Evolutionary conservation across 2,797 vertebrate genomes (phyloP).

Genomic region (Pygocentrus nattereri): DNA sequence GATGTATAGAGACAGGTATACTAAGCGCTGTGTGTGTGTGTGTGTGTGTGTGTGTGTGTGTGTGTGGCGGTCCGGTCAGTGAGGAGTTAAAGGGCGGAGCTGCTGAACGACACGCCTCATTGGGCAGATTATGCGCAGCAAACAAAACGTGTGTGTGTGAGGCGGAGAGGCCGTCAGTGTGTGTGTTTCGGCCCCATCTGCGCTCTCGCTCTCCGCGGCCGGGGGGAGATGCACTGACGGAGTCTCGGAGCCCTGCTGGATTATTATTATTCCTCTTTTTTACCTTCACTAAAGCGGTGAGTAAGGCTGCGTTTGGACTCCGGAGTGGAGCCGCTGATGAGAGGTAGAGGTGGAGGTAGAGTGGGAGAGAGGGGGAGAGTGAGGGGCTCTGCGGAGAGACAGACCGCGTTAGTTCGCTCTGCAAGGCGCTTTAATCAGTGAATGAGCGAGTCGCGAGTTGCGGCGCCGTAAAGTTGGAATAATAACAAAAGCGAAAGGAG

Average conservation of each 20-base stretch:
- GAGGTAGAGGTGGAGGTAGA: no score
- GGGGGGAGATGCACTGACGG: conserved; percentile 82
- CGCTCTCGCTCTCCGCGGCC: conserved; percentile 69
- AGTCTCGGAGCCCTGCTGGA: conserved; percentile 38
- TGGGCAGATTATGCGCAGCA: conserved; percentile 97
- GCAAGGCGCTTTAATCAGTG: background rate
- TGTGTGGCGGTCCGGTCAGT: conserved; percentile 62
- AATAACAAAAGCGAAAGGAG: conserved; percentile 59
- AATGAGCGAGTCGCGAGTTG: background rate
- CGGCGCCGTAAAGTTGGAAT: conserved; percentile 51
- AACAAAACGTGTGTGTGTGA: conserved; percentile 98
- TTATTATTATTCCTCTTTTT: background rate
- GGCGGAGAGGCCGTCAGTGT: conserved; percentile 83
- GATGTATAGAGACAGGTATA: background rate
- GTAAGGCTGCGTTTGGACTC: background rate
- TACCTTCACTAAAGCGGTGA: conserved; percentile 25
- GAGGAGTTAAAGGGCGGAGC: conserved; percentile 98
- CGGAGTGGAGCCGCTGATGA: background rate
- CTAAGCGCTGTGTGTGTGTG: background rate
- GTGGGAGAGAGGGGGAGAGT: background rate
- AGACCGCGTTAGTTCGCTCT: no score
- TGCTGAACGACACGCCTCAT: conserved; percentile 96
- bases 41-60: background rate
- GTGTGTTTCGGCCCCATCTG: conserved; percentile 92
- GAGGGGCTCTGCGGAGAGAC: no score